Evolutionary conservation across 2,888 invertebrate genomes (phyloP).

Genomic region (Zhengitettix transpicula): DNA sequence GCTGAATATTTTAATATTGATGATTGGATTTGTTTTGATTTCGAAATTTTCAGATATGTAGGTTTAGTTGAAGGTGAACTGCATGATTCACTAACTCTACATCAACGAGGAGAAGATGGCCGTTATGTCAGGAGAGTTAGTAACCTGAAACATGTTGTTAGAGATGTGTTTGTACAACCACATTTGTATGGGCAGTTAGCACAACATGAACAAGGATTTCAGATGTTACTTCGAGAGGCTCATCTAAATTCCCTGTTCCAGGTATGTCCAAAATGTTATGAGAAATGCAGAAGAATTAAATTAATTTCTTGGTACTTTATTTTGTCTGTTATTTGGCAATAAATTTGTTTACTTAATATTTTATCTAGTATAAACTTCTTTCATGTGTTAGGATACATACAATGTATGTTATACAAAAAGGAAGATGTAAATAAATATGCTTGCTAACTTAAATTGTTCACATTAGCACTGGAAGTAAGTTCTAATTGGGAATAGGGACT

Average conservation of each 20-base stretch:
- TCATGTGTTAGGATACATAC: too few species aligned
- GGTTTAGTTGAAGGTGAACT: conserved; percentile 76
- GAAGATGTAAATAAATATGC: too few species aligned
- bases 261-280: conserved; percentile 16
- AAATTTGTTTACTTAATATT: too few species aligned
- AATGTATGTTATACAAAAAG: too few species aligned
- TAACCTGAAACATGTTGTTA: conserved; percentile 26
- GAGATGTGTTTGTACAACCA: conserved; percentile 37
- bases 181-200: conserved; percentile 76
- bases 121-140: conserved; percentile 51
- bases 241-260: conserved; percentile 30
- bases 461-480: too few species aligned
- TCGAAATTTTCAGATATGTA: conserved; percentile 46
- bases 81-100: conserved; percentile 71
- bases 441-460: too few species aligned
- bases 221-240: conserved; percentile 34
- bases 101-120: conserved; percentile 64
- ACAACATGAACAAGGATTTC: conserved; percentile 44
- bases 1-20: too few species aligned
- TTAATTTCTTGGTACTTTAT: too few species aligned
- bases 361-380: too few species aligned
- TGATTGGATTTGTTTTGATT: background rate
- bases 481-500: too few species aligned
- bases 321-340: too few species aligned
- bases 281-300: too few species aligned